Evolutionary conservation across 2,888 invertebrate genomes (phyloP).

Genomic region (Amphipyra berbera): DNA sequence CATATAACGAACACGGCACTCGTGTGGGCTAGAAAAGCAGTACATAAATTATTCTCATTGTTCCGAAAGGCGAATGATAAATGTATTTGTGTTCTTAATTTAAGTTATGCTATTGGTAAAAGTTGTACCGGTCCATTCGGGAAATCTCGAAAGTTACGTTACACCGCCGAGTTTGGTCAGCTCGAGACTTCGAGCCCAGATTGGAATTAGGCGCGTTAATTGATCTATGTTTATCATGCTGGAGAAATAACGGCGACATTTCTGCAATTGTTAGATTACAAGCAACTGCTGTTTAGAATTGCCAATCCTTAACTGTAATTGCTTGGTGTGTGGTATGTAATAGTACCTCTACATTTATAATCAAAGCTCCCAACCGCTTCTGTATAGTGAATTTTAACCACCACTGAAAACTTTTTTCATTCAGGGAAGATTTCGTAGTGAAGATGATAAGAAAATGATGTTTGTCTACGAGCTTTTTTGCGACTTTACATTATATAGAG

Average conservation of each 20-base stretch:
- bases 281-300: slow-evolving; percentile 40
- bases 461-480: too few species aligned
- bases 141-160: slow-evolving; percentile 67
- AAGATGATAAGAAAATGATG: too few species aligned
- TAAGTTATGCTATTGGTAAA: slow-evolving; percentile 68
- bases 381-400: slow-evolving; percentile 6
- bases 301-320: slow-evolving; percentile 36
- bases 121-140: slow-evolving; percentile 66
- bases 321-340: slow-evolving; percentile 35
- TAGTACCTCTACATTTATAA: slow-evolving; percentile 13
- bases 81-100: slow-evolving; percentile 77
- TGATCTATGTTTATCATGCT: slow-evolving; percentile 60
- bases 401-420: neutral
- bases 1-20: slow-evolving; percentile 75
- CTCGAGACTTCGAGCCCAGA: slow-evolving; percentile 40
- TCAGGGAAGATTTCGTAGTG: neutral
- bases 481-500: neutral
- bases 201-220: slow-evolving; percentile 67
- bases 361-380: slow-evolving; percentile 12
- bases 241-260: slow-evolving; percentile 50
- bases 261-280: slow-evolving; percentile 51
- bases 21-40: slow-evolving; percentile 80
- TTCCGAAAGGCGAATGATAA: slow-evolving; percentile 81
- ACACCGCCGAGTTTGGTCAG: slow-evolving; percentile 61
- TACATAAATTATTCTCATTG: slow-evolving; percentile 81